phyloP scores from a whole-genome alignment of 2,888 invertebrate species.

The Apamea crenata region DNA sequence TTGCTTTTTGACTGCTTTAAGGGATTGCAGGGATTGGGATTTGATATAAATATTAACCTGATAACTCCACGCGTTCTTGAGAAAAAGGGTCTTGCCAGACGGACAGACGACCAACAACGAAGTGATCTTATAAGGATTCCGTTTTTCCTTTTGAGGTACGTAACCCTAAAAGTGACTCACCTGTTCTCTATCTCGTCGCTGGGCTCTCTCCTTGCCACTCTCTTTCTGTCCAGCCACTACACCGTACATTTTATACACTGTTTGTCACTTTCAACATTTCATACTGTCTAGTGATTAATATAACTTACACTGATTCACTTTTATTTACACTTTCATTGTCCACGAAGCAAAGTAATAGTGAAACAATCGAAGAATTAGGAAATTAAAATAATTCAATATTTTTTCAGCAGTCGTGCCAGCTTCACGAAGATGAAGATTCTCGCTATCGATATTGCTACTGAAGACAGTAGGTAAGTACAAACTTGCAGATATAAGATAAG shows the following conservation, averaged over 20 bases:
- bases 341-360: background rate
- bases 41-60: too few relatives aligned
- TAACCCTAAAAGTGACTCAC: constrained; percentile 22
- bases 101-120: too few relatives aligned
- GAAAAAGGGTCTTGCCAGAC: too few relatives aligned
- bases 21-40: too few relatives aligned
- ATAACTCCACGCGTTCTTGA: too few relatives aligned
- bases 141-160: too few relatives aligned
- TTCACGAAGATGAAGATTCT: too few relatives aligned
- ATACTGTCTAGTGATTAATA: background rate
- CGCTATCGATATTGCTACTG: too few relatives aligned
- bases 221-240: constrained; percentile 71
- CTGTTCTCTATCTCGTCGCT: constrained; percentile 47
- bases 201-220: constrained; percentile 43
- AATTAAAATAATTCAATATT: background rate
- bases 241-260: constrained; percentile 67
- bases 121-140: too few relatives aligned
- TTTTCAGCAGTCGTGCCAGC: background rate
- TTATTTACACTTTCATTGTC: background rate
- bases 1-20: too few relatives aligned
- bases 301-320: background rate
- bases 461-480: background rate
- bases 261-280: background rate
- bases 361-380: background rate
- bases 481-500: constrained; percentile 19